Evolutionary conservation across 2,888 invertebrate genomes (phyloP), one percentile per base, ranked within the genome.

Genomic region (Ditula angustiorana): DNA sequence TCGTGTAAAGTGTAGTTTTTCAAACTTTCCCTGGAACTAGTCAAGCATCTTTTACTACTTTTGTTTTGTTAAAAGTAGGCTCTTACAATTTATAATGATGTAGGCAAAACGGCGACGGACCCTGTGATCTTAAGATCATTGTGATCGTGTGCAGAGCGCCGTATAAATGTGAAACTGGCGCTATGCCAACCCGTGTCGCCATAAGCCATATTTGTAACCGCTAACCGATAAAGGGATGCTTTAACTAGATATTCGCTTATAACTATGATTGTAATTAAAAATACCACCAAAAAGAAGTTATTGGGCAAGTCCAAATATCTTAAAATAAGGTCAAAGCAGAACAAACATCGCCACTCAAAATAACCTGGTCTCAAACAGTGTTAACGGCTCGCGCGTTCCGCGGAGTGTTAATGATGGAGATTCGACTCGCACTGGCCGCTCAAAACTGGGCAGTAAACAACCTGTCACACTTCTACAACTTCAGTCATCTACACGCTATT

Each of bases 161-260:
- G 80, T 80, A 81, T 82, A 84, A 80, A 84, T 82, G 82, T 75
- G 82, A 80, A 86, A 86, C 79, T 90, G 90, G 90, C 89, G 66
- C 63, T 52, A 66, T 66, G 86, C 90, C 90, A 90, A 81, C 73
- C 68, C 75, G 71, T 74, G 78, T 79, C 76, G 77, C 79, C 33
- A 26, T 57, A 58, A 50, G 26, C 35, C 50, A 41, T 58, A 64
- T 37, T 35, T 11, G 16, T 47, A 35, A n/a, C 44, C n/a, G n/a
- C 52, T 26, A 35, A 23, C 23, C 19, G 19, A 53, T 35, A 35
- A 35, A 35, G 35, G 53, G 30, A n/a, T n/a, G n/a, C n/a, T n/a
- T n/a, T 50, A 24, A 11, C 26, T 13, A 24, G 3, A 41, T 41
- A 19, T 10, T 19, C 10, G 19, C 19, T 41, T 19, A 41, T 41